Conservation (phyloP, 2,888 invertebrate genomes). For the Craniophora ligustri region DNA sequence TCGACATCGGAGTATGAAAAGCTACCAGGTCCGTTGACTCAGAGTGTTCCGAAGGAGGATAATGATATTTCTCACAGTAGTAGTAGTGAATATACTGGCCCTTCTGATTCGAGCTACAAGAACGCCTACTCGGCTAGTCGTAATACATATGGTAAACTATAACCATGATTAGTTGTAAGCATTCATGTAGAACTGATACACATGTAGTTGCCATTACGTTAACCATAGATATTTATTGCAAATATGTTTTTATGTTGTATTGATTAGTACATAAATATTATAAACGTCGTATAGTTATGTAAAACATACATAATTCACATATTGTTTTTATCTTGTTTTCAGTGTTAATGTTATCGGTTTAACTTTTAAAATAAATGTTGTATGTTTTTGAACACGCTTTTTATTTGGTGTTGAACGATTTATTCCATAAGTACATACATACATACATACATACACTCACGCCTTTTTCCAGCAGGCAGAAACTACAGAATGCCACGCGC, state of each 20-base stretch:
- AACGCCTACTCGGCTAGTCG: constrained; percentile 70
- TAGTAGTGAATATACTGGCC: constrained; percentile 70
- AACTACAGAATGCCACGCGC: too few relatives aligned
- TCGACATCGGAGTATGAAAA: constrained; percentile 75
- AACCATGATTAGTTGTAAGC: constrained; percentile 39
- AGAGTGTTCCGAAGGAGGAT: constrained; percentile 76
- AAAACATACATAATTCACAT: constrained; percentile 1
- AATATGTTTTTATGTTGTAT: constrained; percentile 23
- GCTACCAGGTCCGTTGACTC: constrained; percentile 64
- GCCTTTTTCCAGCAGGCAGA: too few relatives aligned
- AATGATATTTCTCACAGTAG: constrained; percentile 71
- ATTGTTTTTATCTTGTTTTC: constrained; percentile 5
- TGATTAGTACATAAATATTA: constrained; percentile 18
- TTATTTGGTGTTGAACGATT: constrained; percentile 1
- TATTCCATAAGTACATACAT: too few relatives aligned
- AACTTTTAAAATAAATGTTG: constrained; percentile 49
- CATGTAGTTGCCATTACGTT: constrained; percentile 61
- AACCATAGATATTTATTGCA: constrained; percentile 66
- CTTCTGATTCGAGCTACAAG: constrained; percentile 76
- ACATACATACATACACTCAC: too few relatives aligned
- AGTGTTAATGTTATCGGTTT: constrained; percentile 11
- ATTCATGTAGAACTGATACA: constrained; percentile 35
- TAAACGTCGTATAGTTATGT: too few relatives aligned
- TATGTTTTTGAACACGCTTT: constrained; percentile 16
- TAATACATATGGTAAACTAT: constrained; percentile 69